phyloP scores from a whole-genome alignment of 2,888 invertebrate genomes.

The Rhaphigaster nebulosa region DNA sequence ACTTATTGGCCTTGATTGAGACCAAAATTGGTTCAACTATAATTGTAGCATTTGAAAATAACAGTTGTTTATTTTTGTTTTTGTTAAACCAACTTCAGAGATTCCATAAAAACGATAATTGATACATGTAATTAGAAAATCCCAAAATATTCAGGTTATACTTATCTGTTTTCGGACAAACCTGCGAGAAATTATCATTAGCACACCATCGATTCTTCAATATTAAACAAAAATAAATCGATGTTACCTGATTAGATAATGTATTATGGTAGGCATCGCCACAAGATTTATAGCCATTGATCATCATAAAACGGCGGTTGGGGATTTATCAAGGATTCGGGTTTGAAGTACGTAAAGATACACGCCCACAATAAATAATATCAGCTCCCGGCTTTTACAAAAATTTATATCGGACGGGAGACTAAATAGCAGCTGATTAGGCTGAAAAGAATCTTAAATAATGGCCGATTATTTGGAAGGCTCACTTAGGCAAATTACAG shows the following conservation, averaged over 20 bases:
- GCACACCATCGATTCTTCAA: too few relatives aligned
- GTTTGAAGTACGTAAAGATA: background rate
- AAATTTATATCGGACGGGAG: background rate
- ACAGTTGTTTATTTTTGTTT: too few relatives aligned
- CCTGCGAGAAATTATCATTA: too few relatives aligned
- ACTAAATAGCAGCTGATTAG: constrained; percentile 23
- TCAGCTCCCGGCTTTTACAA: background rate
- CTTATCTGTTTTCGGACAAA: too few relatives aligned
- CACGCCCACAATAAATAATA: constrained; percentile 12
- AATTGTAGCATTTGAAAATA: too few relatives aligned
- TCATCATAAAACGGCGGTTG: background rate
- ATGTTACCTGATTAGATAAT: background rate
- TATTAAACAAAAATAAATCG: too few relatives aligned
- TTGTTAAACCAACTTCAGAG: too few relatives aligned
- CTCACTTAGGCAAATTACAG: constrained; percentile 30
- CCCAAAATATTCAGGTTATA: too few relatives aligned
- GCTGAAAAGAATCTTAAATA: background rate
- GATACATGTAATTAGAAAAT: too few relatives aligned
- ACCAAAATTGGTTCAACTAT: too few relatives aligned
- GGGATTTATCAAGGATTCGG: background rate
- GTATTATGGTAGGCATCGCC: background rate
- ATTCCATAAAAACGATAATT: too few relatives aligned
- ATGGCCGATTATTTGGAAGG: constrained; percentile 27
- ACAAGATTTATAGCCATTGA: background rate
- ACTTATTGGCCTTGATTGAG: too few relatives aligned